A percentile compares a stretch with the other conserved stretches of the same genome.
Evolutionary conservation across 2,113 vertebrate species (phyloP).

Genomic region (Cheirogaleus medius): DNA sequence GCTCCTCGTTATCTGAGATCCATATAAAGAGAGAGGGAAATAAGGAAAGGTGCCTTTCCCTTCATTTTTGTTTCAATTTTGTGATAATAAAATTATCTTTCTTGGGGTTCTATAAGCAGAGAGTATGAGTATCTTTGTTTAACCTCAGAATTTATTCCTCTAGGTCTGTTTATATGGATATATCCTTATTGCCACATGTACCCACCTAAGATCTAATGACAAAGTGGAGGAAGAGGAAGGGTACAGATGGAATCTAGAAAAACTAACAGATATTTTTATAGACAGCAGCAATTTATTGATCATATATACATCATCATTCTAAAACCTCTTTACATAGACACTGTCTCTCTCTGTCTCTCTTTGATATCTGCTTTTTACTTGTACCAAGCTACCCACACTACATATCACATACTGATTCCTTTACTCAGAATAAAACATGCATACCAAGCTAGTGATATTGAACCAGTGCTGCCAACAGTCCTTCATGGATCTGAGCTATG

Average conservation of each 20-base stretch:
- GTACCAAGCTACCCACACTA: not conserved
- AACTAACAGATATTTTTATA: not conserved
- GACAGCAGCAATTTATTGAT: not conserved
- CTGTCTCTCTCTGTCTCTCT: not conserved
- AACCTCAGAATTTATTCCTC: not conserved
- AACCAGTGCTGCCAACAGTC: too few species aligned
- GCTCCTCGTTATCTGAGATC: not conserved
- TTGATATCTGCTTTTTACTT: not conserved
- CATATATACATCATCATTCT: not conserved
- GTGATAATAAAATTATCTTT: not conserved
- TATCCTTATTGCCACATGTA: not conserved
- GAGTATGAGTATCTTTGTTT: not conserved
- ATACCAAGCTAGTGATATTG: accelerated
- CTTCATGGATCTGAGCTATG: not conserved
- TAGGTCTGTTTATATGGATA: not conserved
- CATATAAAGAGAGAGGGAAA: not conserved
- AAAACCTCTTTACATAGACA: not conserved
- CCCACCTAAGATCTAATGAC: not conserved
- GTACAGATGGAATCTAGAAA: not conserved
- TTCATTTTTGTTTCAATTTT: not conserved
- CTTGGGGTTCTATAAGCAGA: not conserved
- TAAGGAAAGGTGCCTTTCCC: not conserved
- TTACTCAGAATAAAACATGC: not conserved
- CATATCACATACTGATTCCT: not conserved
- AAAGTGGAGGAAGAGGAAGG: not conserved